Evolutionary conservation across 2,888 invertebrate genomes (phyloP), one percentile per base, ranked within the genome.

Genomic region (Acheta domesticus): DNA sequence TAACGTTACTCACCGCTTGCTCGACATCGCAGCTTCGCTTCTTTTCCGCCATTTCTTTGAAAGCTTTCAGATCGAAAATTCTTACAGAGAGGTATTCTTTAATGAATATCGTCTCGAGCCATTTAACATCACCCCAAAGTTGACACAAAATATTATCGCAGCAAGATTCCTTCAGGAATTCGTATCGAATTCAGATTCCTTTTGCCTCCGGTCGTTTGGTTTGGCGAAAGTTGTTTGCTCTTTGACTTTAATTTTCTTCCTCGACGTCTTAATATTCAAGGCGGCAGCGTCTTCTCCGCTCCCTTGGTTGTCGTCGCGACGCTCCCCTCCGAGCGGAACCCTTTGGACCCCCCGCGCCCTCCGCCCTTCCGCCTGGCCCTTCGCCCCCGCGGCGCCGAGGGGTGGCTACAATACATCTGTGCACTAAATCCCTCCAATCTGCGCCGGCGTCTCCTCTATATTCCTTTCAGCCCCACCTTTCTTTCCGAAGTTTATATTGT

Each of bases 111-210:
- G n/a, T n/a, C 62, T 62, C 62, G 62, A 62, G 62, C n/a, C 62
- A 62, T 62, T 62, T 62, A 62, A n/a, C 62, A 19, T 62, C n/a
- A 62, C 62, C 62, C n/a, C 14, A n/a, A 62, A 62, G 62, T 62
- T 62, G 62, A 62, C 62, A 62, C n/a, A 62, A 62, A 62, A 62
- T 62, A 62, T 62, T 62, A 62, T 62, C 62, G n/a, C 62, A 62
- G n/a, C n/a, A 12, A n/a, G 14, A 62, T 19, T 62, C n/a, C 62
- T 62, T 62, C 16, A n/a, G 14, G n/a, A 62, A 19, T 62, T 62
- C 62, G 62, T 62, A 62, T 62, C 14, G 16, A 62, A 62, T 62
- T 62, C 62, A 62, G 62, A 62, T 62, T 62, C 4, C 14, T 14
- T 62, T 62, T 12, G 14, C 62, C 62, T n/a, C 16, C n/a, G n/a